phyloP scores from a whole-genome alignment of 2,888 invertebrate species.

The Drosophila mercatorum region DNA sequence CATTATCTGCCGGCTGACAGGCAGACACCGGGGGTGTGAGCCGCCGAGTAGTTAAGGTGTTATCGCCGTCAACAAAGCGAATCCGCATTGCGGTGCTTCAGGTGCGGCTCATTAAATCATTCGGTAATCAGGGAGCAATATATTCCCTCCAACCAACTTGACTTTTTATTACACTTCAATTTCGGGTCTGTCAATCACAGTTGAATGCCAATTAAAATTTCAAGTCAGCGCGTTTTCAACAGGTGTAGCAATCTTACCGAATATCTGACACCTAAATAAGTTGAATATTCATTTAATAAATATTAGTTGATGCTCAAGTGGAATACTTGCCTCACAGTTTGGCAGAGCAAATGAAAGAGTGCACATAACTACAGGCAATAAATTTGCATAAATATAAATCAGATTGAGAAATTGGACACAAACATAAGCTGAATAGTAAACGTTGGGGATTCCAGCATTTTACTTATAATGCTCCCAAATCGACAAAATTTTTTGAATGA shows the following conservation, averaged over 20 bases:
- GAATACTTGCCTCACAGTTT: not conserved
- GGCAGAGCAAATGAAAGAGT: not conserved
- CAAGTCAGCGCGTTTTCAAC: not conserved
- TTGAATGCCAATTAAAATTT: slow-evolving; percentile 58
- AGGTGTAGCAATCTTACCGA: not conserved
- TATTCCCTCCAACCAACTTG: slow-evolving; percentile 28
- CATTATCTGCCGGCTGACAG: slow-evolving; percentile 27
- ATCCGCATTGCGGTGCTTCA: slow-evolving; percentile 49
- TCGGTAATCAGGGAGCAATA: slow-evolving; percentile 51
- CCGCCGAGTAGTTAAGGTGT: slow-evolving; percentile 29
- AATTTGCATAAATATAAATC: slow-evolving; percentile 44
- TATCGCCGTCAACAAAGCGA: slow-evolving; percentile 25
- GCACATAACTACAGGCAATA: not conserved
- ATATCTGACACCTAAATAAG: not conserved
- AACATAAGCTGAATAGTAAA: slow-evolving; percentile 26
- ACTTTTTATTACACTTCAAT: slow-evolving; percentile 15
- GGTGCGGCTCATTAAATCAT: slow-evolving; percentile 74
- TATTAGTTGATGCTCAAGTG: not conserved
- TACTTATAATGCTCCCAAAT: slow-evolving; percentile 47
- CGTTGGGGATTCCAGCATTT: slow-evolving; percentile 13
- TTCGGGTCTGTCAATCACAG: slow-evolving; percentile 60
- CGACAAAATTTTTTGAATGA: slow-evolving; percentile 53
- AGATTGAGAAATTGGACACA: slow-evolving; percentile 9
- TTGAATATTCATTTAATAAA: not conserved
- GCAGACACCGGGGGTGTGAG: slow-evolving; percentile 4